Percentiles rank a stretch among this genome's conserved stretches.
Conservation (phyloP, 2,113 vertebrate species). For the Tiliqua scincoides region DNA sequence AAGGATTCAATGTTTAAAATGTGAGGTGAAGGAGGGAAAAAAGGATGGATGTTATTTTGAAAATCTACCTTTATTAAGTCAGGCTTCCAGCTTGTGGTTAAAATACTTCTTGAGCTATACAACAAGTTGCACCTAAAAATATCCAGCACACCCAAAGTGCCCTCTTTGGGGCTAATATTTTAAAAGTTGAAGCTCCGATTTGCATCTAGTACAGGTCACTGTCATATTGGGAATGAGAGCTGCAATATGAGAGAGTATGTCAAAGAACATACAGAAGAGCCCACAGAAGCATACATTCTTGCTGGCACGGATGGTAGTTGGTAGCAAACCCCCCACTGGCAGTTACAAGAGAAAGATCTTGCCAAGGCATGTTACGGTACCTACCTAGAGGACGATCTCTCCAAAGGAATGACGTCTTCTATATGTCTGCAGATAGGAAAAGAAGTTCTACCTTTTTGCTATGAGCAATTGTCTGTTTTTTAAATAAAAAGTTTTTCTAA, state of each 20-base stretch:
- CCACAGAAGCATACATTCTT: conserved; percentile 12
- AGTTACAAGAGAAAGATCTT: not conserved
- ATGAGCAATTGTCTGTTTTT: conserved; percentile 58
- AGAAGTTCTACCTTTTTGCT: conserved; percentile 46
- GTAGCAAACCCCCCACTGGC: not conserved
- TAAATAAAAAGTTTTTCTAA: conserved; percentile 73
- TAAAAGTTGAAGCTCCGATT: conserved; percentile 31
- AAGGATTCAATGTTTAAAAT: conserved; percentile 2
- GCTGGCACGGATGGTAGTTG: conserved; percentile 5
- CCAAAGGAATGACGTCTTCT: conserved; percentile 22
- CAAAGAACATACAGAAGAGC: conserved; percentile 14
- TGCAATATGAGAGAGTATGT: too few relatives aligned
- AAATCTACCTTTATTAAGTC: conserved; percentile 18
- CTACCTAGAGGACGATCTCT: not conserved
- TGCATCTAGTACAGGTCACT: not conserved
- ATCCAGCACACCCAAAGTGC: not conserved
- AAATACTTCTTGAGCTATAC: not conserved
- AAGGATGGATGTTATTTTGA: not conserved
- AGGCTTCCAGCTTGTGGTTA: conserved; percentile 12
- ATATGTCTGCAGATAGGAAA: conserved; percentile 58
- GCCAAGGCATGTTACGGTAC: not conserved
- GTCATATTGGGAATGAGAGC: not conserved
- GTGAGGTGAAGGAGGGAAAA: not conserved
- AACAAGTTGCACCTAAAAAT: conserved; percentile 14
- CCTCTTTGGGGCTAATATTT: conserved; percentile 10